A percentile compares a stretch with the other conserved stretches of the same genome.
Conservation (phyloP, 2,888 invertebrate genomes). For the Pseudococcus viburni region DNA sequence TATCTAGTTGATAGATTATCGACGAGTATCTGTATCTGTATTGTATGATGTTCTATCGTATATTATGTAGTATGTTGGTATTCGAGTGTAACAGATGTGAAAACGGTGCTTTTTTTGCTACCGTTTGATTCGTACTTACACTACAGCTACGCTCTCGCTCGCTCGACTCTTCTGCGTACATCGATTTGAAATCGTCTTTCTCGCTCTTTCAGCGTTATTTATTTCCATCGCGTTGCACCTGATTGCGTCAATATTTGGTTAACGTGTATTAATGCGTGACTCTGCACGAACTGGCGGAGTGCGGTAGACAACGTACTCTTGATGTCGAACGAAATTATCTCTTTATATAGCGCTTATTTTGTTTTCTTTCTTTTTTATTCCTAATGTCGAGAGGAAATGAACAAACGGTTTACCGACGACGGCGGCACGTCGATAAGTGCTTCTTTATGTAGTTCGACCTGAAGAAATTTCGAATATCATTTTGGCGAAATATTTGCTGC, state of each 20-base stretch:
- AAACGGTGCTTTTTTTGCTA: slow-evolving; percentile 21
- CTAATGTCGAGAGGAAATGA: not conserved
- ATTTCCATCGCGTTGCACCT: slow-evolving; percentile 15
- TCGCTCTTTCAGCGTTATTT: not conserved
- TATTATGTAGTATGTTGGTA: not conserved
- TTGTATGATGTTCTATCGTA: not conserved
- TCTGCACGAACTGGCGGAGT: not conserved
- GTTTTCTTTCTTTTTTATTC: not conserved
- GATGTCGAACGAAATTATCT: slow-evolving; percentile 10
- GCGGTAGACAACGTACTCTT: not conserved
- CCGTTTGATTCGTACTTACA: not conserved
- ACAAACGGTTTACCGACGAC: not conserved
- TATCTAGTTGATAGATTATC: no score
- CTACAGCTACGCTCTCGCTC: not conserved
- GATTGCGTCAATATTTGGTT: slow-evolving; percentile 35
- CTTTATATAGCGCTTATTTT: not conserved
- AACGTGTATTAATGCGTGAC: slow-evolving; percentile 22
- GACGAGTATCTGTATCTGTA: no score
- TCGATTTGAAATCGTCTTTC: not conserved
- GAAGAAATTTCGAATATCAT: not conserved
- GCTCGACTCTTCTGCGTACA: not conserved
- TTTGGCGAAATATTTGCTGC: not conserved
- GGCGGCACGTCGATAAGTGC: not conserved
- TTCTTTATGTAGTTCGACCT: not conserved
- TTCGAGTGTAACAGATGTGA: not conserved